A percentile compares a stretch with the other conserved stretches of the same genome.
phyloP scores from a whole-genome alignment of 2,888 invertebrate species.

The Calliscelio sp. region DNA sequence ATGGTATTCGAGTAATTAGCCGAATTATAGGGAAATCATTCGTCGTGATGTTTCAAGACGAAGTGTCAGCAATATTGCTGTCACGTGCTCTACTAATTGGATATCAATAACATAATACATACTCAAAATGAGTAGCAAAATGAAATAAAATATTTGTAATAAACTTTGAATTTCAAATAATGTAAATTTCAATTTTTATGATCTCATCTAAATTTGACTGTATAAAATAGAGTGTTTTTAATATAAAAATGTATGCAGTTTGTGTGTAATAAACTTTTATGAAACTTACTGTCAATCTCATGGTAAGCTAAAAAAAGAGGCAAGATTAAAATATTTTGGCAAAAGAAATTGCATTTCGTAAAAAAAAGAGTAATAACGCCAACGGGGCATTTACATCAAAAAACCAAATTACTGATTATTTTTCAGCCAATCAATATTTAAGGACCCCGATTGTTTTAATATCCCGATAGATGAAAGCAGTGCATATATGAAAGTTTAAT shows the following conservation, averaged over 20 bases:
- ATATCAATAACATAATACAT: too few species aligned
- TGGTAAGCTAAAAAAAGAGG: slow-evolving; percentile 39
- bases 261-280: too few species aligned
- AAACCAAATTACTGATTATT: slow-evolving; percentile 30
- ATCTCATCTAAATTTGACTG: too few species aligned
- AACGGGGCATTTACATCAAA: background rate
- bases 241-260: too few species aligned
- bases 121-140: too few species aligned
- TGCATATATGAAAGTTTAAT: slow-evolving; percentile 47
- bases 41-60: slow-evolving; percentile 33
- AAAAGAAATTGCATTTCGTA: slow-evolving; percentile 27
- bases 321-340: slow-evolving; percentile 23
- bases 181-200: too few species aligned
- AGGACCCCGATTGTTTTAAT: slow-evolving; percentile 29
- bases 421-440: slow-evolving; percentile 49
- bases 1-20: slow-evolving; percentile 68
- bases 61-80: background rate
- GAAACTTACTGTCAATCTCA: slow-evolving; percentile 43
- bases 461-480: slow-evolving; percentile 41
- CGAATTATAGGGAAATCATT: slow-evolving; percentile 52
- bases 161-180: too few species aligned
- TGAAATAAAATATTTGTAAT: too few species aligned
- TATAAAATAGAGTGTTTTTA: too few species aligned
- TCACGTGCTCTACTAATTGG: background rate
- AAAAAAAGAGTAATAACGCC: slow-evolving; percentile 20